These are phyloP conservation scores for Hapalemur alaotrensis DNA, from an alignment of 2,797 vertebrate species.

Conservation along the genomic window DNA sequence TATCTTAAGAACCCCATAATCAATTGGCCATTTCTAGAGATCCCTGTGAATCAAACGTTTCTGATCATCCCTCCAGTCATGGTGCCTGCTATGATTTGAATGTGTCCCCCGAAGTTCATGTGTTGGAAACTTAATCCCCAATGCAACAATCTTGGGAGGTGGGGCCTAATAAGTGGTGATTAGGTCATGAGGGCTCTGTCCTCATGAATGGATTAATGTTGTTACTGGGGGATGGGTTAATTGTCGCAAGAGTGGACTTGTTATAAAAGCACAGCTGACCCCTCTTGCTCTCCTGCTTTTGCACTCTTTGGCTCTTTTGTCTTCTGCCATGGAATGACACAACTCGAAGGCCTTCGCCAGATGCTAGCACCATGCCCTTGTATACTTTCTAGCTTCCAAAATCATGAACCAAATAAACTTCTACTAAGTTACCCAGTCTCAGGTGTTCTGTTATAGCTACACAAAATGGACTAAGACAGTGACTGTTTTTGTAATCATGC, in stretches of 20 bases:
- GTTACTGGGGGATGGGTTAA: background rate
- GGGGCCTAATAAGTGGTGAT: background rate
- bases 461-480: background rate
- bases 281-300: background rate
- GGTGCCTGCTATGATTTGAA: background rate
- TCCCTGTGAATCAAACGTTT: background rate
- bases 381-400: background rate
- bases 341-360: background rate
- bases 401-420: background rate
- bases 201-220: background rate
- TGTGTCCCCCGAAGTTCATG: background rate
- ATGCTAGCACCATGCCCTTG: background rate
- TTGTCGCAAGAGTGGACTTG: background rate
- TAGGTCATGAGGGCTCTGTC: background rate
- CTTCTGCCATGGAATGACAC: background rate
- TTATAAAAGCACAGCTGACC: background rate
- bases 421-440: background rate
- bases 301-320: background rate
- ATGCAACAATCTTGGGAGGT: background rate
- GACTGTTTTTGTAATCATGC: rapidly evolving
- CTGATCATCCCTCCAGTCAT: background rate
- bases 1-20: background rate
- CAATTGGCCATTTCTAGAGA: background rate
- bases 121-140: background rate
- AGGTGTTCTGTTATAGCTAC: background rate